phyloP scores from a whole-genome alignment of 2,113 vertebrate genomes.

The Puntigrus tetrazona region DNA sequence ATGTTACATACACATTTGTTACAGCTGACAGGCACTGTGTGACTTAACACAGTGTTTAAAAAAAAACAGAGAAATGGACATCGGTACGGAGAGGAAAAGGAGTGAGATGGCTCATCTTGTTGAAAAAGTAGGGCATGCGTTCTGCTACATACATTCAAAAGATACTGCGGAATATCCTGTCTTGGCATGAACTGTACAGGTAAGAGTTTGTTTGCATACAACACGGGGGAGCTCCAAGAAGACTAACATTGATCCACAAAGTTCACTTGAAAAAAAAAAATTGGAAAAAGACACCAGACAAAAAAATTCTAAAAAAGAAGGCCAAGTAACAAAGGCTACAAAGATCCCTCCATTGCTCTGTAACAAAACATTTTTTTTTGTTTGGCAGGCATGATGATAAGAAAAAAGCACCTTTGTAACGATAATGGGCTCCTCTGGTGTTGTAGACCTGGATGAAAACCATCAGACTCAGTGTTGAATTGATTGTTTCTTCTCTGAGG shows the following conservation, averaged over 20 bases:
- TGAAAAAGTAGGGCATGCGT: slow-evolving; percentile 64
- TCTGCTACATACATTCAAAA: slow-evolving; percentile 75
- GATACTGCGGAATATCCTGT: slow-evolving; percentile 67
- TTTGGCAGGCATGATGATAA: slow-evolving; percentile 53
- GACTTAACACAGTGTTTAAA: slow-evolving; percentile 67
- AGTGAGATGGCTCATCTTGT: slow-evolving; percentile 30
- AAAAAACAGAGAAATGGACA: slow-evolving; percentile 24
- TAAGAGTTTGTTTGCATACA: slow-evolving; percentile 59
- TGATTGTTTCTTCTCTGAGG: slow-evolving; percentile 37
- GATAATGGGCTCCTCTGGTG: slow-evolving; percentile 60
- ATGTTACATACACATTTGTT: slow-evolving; percentile 27
- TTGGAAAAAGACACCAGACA: neutral
- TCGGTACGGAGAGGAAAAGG: neutral
- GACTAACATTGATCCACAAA: slow-evolving; percentile 63
- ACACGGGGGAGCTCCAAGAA: slow-evolving; percentile 48
- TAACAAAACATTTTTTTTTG: slow-evolving; percentile 68
- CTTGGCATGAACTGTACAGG: slow-evolving; percentile 63
- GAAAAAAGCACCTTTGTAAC: slow-evolving; percentile 69
- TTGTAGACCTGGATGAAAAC: slow-evolving; percentile 40
- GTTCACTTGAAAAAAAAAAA: slow-evolving; percentile 63
- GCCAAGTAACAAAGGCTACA: slow-evolving; percentile 72
- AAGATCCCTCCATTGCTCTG: slow-evolving; percentile 59
- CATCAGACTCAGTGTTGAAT: slow-evolving; percentile 34
- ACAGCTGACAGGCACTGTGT: slow-evolving; percentile 63
- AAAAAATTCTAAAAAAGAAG: slow-evolving; percentile 66